Base-by-base conservation (phyloP, 1,140 invertebrate species). In the Venturia canescens region DNA sequence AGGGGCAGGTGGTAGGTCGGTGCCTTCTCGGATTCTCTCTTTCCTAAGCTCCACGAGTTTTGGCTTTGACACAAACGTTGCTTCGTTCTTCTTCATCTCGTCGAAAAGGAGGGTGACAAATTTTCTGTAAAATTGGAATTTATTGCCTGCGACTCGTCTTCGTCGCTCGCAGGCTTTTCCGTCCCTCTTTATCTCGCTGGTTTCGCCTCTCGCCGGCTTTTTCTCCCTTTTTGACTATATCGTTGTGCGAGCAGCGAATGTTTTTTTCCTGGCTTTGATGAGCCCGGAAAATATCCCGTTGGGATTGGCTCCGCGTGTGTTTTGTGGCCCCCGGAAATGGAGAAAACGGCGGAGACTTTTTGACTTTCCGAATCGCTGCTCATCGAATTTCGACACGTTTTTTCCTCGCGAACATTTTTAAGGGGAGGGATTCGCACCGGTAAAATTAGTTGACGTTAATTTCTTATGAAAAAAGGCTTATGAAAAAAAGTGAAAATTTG, bases 61-160 rank as follows among this genome's bases (percentile, higher is more conserved):
- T 44, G 38, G 38, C 38, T 44, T 44, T 44, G 5, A 44, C 7
- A 44, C 13, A 13, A 44, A 44, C 21, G 18, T 57, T 53, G 5
- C 21, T 57, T 23, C 53, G 5, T 31, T 66, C 57, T 48, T 60
- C 27, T 80, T 38, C 44, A 44, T 7, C 11, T 23, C 11, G 71
- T 53, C 57, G 66, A 60, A 18, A 72, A 69, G 53, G 53, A 53
- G 57, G 44, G 34, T 78, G 88, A 90, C 89, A 90, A 89, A 89
- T 90, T 90, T 87, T 86, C 83, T 67, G 82, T 80, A 81, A 84
- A 82, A 74, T 23, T 67, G n/a, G 16, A 80, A 84, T 84, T 84
- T 84, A 84, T 80, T 78, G 67, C 78, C 78, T 27, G 13, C 67
- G 29, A 1, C 66, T n/a, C 9, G 60, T 66, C 63, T 67, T 44